Conservation (phyloP, 2,797 vertebrate species). For the Taenioides sp. region DNA sequence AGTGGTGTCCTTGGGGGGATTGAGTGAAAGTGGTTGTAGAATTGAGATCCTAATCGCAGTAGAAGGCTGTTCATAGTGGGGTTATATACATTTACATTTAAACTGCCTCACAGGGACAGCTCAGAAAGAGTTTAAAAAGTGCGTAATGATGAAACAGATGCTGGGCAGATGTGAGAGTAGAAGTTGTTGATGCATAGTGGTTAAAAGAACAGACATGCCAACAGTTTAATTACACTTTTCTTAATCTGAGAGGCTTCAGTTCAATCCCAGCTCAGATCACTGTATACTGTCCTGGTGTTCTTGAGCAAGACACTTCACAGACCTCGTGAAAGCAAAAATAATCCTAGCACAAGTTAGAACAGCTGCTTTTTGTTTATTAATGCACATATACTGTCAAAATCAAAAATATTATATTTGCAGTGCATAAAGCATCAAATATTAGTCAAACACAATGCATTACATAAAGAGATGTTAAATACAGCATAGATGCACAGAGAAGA, state of each 20-base stretch:
- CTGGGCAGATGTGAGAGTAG: conserved; percentile 39
- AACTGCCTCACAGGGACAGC: conserved; percentile 33
- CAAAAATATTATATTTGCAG: too few species aligned
- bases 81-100: conserved; percentile 47
- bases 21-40: conserved; percentile 30
- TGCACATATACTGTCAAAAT: too few species aligned
- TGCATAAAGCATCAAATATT: too few species aligned
- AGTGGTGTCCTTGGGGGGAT: conserved; percentile 1
- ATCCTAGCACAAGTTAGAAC: too few species aligned
- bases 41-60: conserved; percentile 43
- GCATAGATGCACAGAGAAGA: too few species aligned
- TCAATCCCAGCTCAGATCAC: neutral
- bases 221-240: neutral
- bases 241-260: neutral
- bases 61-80: conserved; percentile 33
- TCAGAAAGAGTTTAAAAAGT: conserved; percentile 34
- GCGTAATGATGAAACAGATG: conserved; percentile 48
- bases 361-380: too few species aligned
- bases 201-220: conserved; percentile 44
- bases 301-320: neutral
- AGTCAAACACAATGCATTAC: too few species aligned
- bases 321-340: neutral
- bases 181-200: conserved; percentile 51
- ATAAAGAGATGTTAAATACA: too few species aligned
- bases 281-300: neutral